phyloP scores from a whole-genome alignment of 2,113 vertebrate species.

The Bubo bubo region DNA sequence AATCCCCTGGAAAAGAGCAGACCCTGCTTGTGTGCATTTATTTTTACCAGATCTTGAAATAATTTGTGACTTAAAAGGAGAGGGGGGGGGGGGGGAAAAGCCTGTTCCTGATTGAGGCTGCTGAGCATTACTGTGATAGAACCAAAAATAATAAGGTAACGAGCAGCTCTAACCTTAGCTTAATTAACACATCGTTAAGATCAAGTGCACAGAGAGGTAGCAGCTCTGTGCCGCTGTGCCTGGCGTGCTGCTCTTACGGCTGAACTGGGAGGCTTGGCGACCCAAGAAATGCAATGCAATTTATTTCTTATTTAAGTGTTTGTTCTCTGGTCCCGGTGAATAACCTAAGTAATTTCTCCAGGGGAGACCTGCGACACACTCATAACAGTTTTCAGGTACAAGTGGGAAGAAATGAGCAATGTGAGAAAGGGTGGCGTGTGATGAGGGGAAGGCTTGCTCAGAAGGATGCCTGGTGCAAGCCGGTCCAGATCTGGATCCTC shows the following conservation, averaged over 20 bases:
- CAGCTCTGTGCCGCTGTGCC: neutral
- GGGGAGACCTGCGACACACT: neutral
- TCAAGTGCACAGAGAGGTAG: constrained; percentile 9
- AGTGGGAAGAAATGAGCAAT: constrained; percentile 20
- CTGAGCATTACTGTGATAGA: constrained; percentile 5
- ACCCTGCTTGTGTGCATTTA: neutral
- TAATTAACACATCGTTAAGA: constrained; percentile 54
- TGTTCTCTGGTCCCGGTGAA: neutral
- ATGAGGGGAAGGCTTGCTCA: neutral
- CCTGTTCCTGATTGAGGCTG: neutral
- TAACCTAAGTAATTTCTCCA: constrained; percentile 30
- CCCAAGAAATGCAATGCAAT: neutral
- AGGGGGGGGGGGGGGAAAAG: rapidly evolving
- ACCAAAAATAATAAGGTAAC: constrained; percentile 43
- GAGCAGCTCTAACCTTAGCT: constrained; percentile 33
- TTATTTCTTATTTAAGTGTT: constrained; percentile 36
- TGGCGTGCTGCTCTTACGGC: neutral
- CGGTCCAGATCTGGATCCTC: neutral
- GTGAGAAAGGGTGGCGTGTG: neutral
- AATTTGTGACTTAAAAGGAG: constrained; percentile 45
- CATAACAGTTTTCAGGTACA: neutral
- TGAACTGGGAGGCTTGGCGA: neutral
- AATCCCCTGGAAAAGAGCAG: constrained; percentile 28
- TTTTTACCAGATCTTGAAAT: constrained; percentile 46
- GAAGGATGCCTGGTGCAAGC: neutral